Evolutionary conservation across 2,113 vertebrate species (phyloP), one percentile per base, ranked within the genome.

Genomic region (Nyctibius bracteatus): DNA sequence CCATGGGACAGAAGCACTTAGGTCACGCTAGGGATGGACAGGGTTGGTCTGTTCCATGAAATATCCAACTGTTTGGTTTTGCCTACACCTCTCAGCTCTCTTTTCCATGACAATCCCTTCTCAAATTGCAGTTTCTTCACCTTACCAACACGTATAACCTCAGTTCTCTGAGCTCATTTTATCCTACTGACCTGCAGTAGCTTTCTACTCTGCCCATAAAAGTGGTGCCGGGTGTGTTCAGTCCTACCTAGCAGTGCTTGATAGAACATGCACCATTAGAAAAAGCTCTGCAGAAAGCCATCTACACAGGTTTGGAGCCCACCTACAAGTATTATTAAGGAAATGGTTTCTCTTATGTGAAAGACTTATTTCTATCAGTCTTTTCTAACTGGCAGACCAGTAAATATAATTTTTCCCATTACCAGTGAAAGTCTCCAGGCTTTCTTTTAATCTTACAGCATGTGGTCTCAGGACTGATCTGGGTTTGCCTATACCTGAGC

Each of bases 131-230:
- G 47, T 30, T 62, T 41, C 35, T 55, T 55, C 46, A n/a, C 28
- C 5, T 43, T 44, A 11, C 12, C 37, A 17, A 1, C 1, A 49
- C 0, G 0, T n/a, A 41, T 9, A 46, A 46, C 10, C 9, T 11
- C 33, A 23, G 20, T 17, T 30, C 25, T 46, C 44, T 54, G 46
- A 62, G 35, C 14, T 46, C 30, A 10, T 63, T 68, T 52, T 39
- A 39, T 11, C 59, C 66, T 61, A 25, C 24, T 25, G 35, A 11
- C 21, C 70, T 22, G 17, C 44, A 54, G 8, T 8, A 19, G 19
- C 33, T 70, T 74, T 57, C 49, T 49, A 14, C 21, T 44, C 41
- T 30, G 14, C 28, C 52, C n/a, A 8, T 4, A 59, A 44, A 21
- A 6, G n/a, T 15, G 17, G 22, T 12, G 16, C 25, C 1, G 3